These are phyloP conservation scores for Cyclophora punctaria DNA, from an alignment of 2,888 invertebrate genomes.

Conservation along the genomic window DNA sequence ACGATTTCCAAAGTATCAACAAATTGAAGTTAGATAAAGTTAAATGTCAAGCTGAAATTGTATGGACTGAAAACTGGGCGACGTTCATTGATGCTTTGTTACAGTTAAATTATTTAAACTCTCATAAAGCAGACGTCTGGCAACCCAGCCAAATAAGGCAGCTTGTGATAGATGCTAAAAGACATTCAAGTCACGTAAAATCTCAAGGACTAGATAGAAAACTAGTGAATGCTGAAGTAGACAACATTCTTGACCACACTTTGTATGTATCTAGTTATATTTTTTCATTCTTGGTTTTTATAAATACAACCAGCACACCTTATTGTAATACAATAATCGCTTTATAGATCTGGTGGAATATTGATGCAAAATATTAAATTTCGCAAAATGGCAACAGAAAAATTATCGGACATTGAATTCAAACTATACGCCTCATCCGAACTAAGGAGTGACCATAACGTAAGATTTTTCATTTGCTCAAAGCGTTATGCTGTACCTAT, in stretches of 20 bases:
- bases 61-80: conserved; percentile 86
- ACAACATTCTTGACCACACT: conserved; percentile 19
- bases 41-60: conserved; percentile 42
- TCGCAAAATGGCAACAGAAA: conserved; percentile 17
- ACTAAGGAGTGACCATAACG: conserved; percentile 13
- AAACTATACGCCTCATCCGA: conserved; percentile 27
- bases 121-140: conserved; percentile 74
- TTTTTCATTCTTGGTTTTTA: too few species aligned
- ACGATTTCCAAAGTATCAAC: conserved; percentile 37
- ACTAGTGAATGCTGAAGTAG: conserved; percentile 21
- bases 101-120: conserved; percentile 81
- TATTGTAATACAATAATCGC: too few species aligned
- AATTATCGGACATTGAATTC: conserved; percentile 20
- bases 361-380: conserved; percentile 31
- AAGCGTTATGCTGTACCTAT: conserved; percentile 8
- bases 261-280: neutral
- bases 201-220: conserved; percentile 8
- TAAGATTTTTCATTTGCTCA: conserved; percentile 15
- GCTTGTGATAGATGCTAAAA: conserved; percentile 29
- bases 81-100: conserved; percentile 87
- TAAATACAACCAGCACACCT: conserved; percentile 16
- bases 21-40: neutral
- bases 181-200: conserved; percentile 18
- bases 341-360: conserved; percentile 48
- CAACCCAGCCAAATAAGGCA: conserved; percentile 69